Evolutionary conservation across 2,113 vertebrate genomes (phyloP).

Genomic region (Potamarius usumacintae): DNA sequence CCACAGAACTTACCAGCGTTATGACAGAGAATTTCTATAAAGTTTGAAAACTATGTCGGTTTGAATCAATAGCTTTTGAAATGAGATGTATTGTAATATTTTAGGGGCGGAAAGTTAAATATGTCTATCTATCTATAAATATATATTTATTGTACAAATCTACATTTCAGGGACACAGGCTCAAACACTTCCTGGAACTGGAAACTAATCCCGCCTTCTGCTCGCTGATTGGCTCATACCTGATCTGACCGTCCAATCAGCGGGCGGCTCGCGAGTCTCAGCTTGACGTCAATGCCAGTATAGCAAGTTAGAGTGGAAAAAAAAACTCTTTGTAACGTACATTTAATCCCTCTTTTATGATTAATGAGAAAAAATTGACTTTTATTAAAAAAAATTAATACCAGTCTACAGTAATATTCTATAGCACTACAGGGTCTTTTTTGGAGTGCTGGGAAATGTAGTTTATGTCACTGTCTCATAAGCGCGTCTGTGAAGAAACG

Average conservation of each 20-base stretch:
- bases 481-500: too few species aligned
- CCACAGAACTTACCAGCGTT: background rate
- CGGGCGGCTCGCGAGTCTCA: background rate
- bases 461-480: background rate
- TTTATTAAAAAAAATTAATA: background rate
- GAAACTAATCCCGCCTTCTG: background rate
- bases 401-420: too few species aligned
- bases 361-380: background rate
- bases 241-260: background rate
- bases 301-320: background rate
- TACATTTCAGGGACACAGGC: background rate
- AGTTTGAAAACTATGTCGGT: background rate
- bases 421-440: background rate
- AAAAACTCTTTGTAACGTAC: background rate
- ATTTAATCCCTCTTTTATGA: background rate
- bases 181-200: background rate
- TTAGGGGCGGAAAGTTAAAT: too few species aligned
- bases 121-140: too few species aligned
- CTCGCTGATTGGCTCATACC: background rate
- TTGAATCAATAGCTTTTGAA: background rate
- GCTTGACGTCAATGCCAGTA: background rate
- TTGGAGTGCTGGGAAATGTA: conserved; percentile 37
- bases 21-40: background rate
- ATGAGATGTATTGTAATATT: background rate
- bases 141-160: too few species aligned